A percentile compares a stretch with the other conserved stretches of the same genome.
Conservation (phyloP, 2,113 vertebrate genomes). For the Channa argus region DNA sequence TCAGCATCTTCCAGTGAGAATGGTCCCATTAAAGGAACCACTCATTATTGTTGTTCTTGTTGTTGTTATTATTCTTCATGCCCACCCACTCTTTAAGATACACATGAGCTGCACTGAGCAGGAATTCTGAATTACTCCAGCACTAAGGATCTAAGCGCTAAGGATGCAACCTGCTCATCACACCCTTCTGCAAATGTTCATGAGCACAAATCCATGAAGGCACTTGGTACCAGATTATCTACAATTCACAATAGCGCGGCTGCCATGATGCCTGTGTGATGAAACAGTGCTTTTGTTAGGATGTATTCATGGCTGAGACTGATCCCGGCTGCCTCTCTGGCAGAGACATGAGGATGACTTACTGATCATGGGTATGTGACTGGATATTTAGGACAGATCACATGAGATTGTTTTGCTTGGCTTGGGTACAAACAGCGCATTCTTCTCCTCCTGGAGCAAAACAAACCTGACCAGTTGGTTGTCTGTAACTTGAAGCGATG, state of each 20-base stretch:
- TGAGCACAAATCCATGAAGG: conserved; percentile 70
- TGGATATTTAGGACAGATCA: conserved; percentile 66
- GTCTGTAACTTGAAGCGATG: conserved; percentile 53
- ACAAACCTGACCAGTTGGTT: conserved; percentile 52
- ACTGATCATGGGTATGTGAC: conserved; percentile 54
- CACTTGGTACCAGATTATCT: conserved; percentile 68
- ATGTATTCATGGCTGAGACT: conserved; percentile 30
- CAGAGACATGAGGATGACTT: conserved; percentile 51
- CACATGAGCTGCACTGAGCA: conserved; percentile 12
- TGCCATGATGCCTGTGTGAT: conserved; percentile 59
- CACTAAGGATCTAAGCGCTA: conserved; percentile 51
- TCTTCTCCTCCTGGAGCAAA: conserved; percentile 47
- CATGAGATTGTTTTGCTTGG: conserved; percentile 67
- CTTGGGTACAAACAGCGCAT: conserved; percentile 46
- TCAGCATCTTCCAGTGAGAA: conserved; percentile 17
- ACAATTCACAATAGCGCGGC: conserved; percentile 55
- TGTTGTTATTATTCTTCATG: neutral
- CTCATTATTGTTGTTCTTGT: neutral
- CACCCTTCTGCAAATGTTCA: conserved; percentile 60
- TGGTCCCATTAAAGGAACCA: conserved; percentile 40
- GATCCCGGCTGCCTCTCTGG: conserved; percentile 48
- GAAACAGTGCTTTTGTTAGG: conserved; percentile 66
- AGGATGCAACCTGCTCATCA: conserved; percentile 70
- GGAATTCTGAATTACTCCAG: conserved; percentile 68
- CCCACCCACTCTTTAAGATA: conserved; percentile 45